Evolutionary conservation across 2,113 vertebrate genomes (phyloP).

Genomic region (Leptodactylus fuscus): DNA sequence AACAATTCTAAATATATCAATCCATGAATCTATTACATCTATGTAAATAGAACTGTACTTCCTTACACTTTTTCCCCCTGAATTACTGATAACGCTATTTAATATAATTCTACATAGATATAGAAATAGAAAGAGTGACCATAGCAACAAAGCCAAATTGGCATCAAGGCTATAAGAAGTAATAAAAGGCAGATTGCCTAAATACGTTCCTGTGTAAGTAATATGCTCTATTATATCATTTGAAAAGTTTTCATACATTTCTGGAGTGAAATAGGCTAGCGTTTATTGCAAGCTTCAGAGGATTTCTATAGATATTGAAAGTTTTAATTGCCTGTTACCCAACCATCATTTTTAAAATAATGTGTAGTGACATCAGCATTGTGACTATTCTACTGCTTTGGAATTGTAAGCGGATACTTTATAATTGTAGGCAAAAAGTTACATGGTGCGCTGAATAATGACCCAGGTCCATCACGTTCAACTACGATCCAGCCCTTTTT

Average conservation of each 20-base stretch:
- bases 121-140: constrained; percentile 14
- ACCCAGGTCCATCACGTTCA: no score
- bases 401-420: no score
- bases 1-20: no score
- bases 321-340: not conserved
- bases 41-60: no score
- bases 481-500: no score
- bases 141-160: not conserved
- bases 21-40: no score
- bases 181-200: not conserved
- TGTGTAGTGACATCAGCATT: not conserved
- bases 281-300: not conserved
- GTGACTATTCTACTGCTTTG: no score
- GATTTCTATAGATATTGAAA: not conserved
- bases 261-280: no score
- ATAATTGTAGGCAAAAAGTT: no score
- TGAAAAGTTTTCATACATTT: not conserved
- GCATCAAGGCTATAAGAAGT: not conserved
- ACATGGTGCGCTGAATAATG: no score
- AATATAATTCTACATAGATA: not conserved
- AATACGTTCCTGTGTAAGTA: not conserved
- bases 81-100: not conserved
- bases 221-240: not conserved
- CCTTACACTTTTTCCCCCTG: not conserved
- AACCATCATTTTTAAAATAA: not conserved